Evolutionary conservation across 2,113 vertebrate species (phyloP), one percentile per base, ranked within the genome.

Genomic region (Synchiropus splendidus): DNA sequence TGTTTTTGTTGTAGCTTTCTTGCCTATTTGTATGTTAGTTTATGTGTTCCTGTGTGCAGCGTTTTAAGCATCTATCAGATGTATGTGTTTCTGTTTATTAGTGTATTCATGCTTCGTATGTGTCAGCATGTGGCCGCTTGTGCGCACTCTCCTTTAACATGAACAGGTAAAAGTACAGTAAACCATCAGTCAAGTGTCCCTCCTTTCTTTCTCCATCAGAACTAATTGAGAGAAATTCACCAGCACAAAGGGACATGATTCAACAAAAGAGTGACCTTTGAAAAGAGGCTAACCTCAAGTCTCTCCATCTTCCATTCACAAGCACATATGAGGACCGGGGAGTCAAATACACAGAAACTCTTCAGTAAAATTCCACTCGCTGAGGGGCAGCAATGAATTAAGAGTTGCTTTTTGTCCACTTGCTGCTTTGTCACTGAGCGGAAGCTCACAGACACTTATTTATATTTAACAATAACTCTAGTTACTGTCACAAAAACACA

Each of bases 171-270:
- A 64, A 48, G 55, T 66, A 76, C 63, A 76, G 78, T 72, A 62
- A 63, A 74, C 51, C 21, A 15, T 54, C 70, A 56, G 61, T 59
- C 61, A 65, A 68, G 71, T 81, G 72, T 74, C 64, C 52, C 64
- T 68, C 49, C 57, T 61, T 61, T 66, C 70, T 77, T 70, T 75
- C 72, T 66, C 57, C 70, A 69, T 70, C 32, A 33, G 56, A 47
- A 67, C 77, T 86, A 85, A 87, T 85, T 73, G 80, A 78, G 60
- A 76, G 63, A 81, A 61, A 51, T 78, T 73, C 55, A 64, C 39
- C 42, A 48, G 45, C 70, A 74, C 60, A 71, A 79, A 75, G 46
- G 61, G 54, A 63, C 52, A 62, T 74, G 70, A 79, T 70, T 58
- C 45, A 58, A 78, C 74, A 72, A 77, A 76, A 83, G 79, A 60